A percentile compares a stretch with the other conserved stretches of the same genome.
Evolutionary conservation across 35 echinoderm and acorn worm genomes (phyloP).

Genomic region (Chiridota heheva): DNA sequence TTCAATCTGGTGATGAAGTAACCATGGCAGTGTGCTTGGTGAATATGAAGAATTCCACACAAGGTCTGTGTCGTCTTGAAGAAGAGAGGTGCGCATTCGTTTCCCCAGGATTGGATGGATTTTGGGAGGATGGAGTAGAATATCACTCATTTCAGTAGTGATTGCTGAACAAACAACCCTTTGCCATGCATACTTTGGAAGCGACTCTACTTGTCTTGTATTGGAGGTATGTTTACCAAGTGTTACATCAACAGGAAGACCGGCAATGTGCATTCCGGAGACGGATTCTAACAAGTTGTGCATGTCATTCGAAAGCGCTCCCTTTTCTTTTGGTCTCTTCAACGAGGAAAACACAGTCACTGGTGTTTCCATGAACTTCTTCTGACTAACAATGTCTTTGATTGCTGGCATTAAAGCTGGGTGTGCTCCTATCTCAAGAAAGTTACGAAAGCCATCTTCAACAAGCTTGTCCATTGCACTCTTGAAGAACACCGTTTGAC

Average conservation of each 20-base stretch:
- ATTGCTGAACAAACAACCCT: constrained; percentile 10
- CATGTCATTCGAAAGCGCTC: constrained; percentile 17
- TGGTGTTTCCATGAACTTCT: constrained; percentile 17
- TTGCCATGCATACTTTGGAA: constrained; percentile 65
- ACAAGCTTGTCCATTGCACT: constrained; percentile 29
- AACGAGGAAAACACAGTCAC: constrained; percentile 13
- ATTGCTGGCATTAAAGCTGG: constrained; percentile 45
- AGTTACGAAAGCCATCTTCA: constrained; percentile 31
- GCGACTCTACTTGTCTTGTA: constrained; percentile 1
- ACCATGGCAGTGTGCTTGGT: neutral
- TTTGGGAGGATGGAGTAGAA: constrained; percentile 13
- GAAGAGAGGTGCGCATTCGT: neutral
- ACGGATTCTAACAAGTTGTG: constrained; percentile 14
- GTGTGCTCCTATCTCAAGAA: constrained; percentile 60
- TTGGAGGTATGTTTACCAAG: neutral
- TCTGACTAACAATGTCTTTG: neutral
- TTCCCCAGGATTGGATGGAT: constrained; percentile 54
- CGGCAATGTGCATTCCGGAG: constrained; percentile 28
- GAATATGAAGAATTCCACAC: constrained; percentile 17
- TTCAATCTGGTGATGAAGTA: constrained; percentile 26
- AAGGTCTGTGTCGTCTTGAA: neutral
- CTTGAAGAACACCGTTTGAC: constrained; percentile 43
- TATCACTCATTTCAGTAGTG: neutral
- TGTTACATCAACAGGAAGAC: constrained; percentile 15
- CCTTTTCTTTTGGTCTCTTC: constrained; percentile 43